These are phyloP conservation scores for Chinchilla lanigera DNA, from an alignment of 2,113 vertebrate genomes.

Conservation along the genomic window DNA sequence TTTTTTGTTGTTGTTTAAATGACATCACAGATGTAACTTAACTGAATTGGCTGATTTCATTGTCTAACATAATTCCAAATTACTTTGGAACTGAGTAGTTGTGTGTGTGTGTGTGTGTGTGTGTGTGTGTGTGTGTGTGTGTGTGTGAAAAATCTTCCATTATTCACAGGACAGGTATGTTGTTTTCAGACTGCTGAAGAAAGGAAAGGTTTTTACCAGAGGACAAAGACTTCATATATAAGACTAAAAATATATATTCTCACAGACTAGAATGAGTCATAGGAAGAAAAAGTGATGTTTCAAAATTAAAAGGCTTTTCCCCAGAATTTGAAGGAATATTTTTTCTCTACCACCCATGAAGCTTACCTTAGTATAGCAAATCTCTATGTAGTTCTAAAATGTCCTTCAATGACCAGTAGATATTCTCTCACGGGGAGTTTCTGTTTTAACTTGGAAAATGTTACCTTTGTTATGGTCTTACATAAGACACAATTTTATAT, in stretches of 20 bases:
- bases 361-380: background rate
- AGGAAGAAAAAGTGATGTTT: background rate
- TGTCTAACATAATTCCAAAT: background rate
- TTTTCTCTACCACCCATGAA: background rate
- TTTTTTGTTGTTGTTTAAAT: background rate
- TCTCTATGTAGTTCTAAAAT: conserved; percentile 37
- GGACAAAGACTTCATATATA: background rate
- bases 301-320: background rate
- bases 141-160: background rate
- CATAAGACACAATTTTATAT: conserved; percentile 11
- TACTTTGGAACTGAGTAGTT: conserved; percentile 22
- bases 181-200: background rate
- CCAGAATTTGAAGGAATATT: background rate
- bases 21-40: background rate
- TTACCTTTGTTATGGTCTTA: conserved; percentile 24
- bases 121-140: too few relatives aligned
- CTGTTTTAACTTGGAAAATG: conserved; percentile 28
- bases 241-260: background rate
- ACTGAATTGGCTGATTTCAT: background rate
- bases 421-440: background rate
- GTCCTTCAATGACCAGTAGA: background rate
- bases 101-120: background rate
- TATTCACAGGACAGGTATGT: background rate
- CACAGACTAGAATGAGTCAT: background rate
- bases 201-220: background rate